Conservation (phyloP, 2,888 invertebrate genomes). For the Serrognathus titanus region DNA sequence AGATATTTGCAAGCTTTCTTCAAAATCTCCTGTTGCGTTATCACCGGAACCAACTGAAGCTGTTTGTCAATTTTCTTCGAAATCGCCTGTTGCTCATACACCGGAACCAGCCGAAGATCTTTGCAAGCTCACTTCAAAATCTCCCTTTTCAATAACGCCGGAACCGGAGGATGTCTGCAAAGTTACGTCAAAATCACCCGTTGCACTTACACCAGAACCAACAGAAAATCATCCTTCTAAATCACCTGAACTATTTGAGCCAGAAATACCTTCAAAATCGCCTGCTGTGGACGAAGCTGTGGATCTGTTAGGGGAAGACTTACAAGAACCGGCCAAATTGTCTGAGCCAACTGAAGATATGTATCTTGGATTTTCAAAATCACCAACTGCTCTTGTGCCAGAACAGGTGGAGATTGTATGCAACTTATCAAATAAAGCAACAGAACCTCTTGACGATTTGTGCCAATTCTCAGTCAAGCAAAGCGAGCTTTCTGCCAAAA, state of each 20-base stretch:
- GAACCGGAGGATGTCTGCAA: constrained; percentile 15
- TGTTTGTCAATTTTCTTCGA: background rate
- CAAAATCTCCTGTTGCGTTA: constrained; percentile 6
- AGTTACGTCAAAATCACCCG: constrained; percentile 3
- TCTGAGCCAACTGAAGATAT: constrained; percentile 3
- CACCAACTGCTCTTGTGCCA: background rate
- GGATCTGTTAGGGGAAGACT: background rate
- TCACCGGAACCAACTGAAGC: constrained; percentile 13
- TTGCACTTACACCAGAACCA: constrained; percentile 18
- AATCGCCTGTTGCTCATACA: constrained; percentile 9
- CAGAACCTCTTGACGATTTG: background rate
- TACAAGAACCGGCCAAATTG: background rate
- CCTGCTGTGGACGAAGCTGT: constrained; percentile 6
- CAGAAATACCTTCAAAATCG: constrained; percentile 17
- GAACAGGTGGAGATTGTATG: background rate
- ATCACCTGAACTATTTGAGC: background rate
- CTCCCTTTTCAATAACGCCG: constrained; percentile 3
- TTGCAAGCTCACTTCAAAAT: constrained; percentile 6
- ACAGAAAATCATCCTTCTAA: constrained; percentile 4
- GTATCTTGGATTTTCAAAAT: background rate
- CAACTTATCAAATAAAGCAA: background rate
- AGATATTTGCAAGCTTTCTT: background rate
- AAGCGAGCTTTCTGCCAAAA: too few species aligned
- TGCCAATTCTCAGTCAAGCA: too few species aligned
- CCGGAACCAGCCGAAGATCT: constrained; percentile 11